Evolutionary conservation across 2,888 invertebrate genomes (phyloP), one percentile per base, ranked within the genome.

Genomic region (Drosophila stalkeri): DNA sequence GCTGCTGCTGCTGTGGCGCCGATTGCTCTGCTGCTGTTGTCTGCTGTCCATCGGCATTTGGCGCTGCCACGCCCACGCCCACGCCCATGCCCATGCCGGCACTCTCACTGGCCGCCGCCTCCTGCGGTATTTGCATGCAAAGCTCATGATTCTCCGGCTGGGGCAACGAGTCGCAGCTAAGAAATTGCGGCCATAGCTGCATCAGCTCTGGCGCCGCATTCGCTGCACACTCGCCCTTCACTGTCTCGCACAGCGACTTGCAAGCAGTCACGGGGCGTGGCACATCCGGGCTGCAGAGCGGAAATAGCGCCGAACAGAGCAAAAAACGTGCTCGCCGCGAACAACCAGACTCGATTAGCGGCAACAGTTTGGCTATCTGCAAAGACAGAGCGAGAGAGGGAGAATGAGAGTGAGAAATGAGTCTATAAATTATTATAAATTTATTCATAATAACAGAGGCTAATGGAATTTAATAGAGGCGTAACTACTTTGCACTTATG

Each of bases 231-330:
- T 96, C 96, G 4, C 93, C 94, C 77, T 94, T 94, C 8, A 96
- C 96, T 84, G 96, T 95, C 90, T 97, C 96, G 93, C 98, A 98
- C 80, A 98, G 96, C 31, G 96, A 96, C 72, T 97, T 95, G 93
- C 98, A 98, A 12, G 97, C 96, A 70, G 97, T 96, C 73, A 98
- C 97, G 46, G 97, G 96, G 84, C 96, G 96, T 33, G 96, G 95
- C 76, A 97, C 96, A 92, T 97, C 96, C 90, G 97, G 96, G 37
- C 97, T 97, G 93, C 98, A 98, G 92, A 98, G 96, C 43, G 98
- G 98, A 12, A 97, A 97, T 93, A 97, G 97, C 61, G 98, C 96
- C 18, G 98, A 97, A 94, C 98, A 98, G 72, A 98, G 95, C 91
- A 98, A 96, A 93, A 98, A 97, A 81, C 96, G 95, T 47, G 97